Evolutionary conservation across 2,797 vertebrate genomes (phyloP), one percentile per base, ranked within the genome.

Genomic region (Halcyon badia): DNA sequence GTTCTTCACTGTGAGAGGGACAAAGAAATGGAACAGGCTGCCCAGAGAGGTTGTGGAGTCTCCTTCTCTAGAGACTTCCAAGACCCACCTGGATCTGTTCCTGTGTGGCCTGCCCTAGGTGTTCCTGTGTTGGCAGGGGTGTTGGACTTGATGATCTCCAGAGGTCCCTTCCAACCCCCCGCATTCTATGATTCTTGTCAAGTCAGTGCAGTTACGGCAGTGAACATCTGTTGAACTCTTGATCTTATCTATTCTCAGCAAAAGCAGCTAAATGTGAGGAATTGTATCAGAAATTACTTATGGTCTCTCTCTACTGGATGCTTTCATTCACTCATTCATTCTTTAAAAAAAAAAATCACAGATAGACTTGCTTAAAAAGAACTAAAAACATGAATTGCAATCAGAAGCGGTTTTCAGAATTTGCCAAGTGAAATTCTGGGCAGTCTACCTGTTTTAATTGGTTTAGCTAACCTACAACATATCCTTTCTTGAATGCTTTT

Each of bases 241-340:
- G 48, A 51, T 70, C 7, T 10, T 48, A 15, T 17, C 26, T 80
- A 3, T 66, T 68, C 48, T 62, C 51, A 90, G 42, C 31, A 66
- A 86, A 84, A 41, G 39, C 61, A 86, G 42, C 12, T 81, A 49
- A 79, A 39, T 0, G 4, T 7, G 25, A 80, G n/a, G 5, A 85
- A 31, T 14, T 9, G 21, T 35, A 75, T 10, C 18, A 89, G 73
- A 73, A 91, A 78, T 31, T 0, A 39, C 8, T 33, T 14, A 44
- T 24, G 24, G 42, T 54, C 14, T 54, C 7, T 62, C 69, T 80
- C 26, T 35, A 35, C 13, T 25, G 7, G 25, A 19, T 0, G 0
- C 8, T 10, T 88, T 41, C 35, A n/a, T 79, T 64, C 5, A 52
- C 62, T 64, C 4, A 48, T 71, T 79, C 26, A 39, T 62, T 37